phyloP scores from a whole-genome alignment of 2,113 vertebrate species.

The Coturnix japonica region DNA sequence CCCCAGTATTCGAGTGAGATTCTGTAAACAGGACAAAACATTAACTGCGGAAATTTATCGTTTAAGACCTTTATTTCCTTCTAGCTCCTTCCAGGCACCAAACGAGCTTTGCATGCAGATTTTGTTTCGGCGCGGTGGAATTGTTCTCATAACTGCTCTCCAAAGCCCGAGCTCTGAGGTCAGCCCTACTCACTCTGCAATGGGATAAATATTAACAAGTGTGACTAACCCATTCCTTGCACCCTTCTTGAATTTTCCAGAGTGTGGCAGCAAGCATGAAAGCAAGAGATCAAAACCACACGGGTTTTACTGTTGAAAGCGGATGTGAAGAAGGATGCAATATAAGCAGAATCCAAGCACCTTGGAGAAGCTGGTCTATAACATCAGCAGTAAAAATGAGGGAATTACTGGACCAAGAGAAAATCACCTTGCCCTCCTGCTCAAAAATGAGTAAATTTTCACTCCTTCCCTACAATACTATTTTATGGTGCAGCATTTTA shows the following conservation, averaged over 20 bases:
- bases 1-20: constrained; percentile 51
- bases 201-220: constrained; percentile 72
- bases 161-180: constrained; percentile 66
- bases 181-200: constrained; percentile 54
- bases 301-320: constrained; percentile 52
- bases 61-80: constrained; percentile 70
- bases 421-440: constrained; percentile 13
- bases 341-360: constrained; percentile 3
- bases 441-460: constrained; percentile 30
- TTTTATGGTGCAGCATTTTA: not conserved
- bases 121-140: constrained; percentile 61
- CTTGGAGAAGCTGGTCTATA: not conserved
- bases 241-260: constrained; percentile 67
- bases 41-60: constrained; percentile 62
- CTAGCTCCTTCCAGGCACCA: constrained; percentile 64
- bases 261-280: constrained; percentile 58
- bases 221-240: constrained; percentile 72
- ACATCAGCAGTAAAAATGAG: not conserved
- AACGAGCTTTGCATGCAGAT: constrained; percentile 63
- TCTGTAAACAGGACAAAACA: constrained; percentile 62
- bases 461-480: not conserved
- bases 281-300: constrained; percentile 28
- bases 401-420: not conserved
- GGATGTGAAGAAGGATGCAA: constrained; percentile 30
- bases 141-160: constrained; percentile 58